Conservation (phyloP, 2,888 invertebrate species). For the Leucophenga maculata region DNA sequence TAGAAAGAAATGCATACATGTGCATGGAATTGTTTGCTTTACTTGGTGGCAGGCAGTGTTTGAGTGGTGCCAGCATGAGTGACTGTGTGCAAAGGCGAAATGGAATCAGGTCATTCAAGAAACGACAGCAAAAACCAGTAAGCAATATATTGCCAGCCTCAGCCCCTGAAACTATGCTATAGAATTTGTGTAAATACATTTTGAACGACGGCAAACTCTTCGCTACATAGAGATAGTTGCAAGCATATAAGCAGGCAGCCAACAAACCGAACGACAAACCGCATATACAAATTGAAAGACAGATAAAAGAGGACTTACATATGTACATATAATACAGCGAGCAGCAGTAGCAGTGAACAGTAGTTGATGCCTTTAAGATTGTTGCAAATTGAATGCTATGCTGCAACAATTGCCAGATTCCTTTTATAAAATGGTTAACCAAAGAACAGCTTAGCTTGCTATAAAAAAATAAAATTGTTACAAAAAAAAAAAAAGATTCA, state of each 20-base stretch:
- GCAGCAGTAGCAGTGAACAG: too few relatives aligned
- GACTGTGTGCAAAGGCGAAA: background rate
- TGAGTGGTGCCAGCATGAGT: slow-evolving; percentile 15
- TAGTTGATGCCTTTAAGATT: too few relatives aligned
- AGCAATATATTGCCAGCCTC: background rate
- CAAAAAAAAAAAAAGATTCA: too few relatives aligned
- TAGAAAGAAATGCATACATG: slow-evolving; percentile 36
- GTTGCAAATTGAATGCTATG: too few relatives aligned
- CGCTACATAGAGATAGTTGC: background rate
- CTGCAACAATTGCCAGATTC: too few relatives aligned
- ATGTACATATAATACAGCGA: background rate
- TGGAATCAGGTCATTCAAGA: slow-evolving; percentile 32
- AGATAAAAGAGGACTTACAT: background rate
- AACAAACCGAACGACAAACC: background rate
- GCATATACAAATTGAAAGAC: background rate
- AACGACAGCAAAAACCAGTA: slow-evolving; percentile 28
- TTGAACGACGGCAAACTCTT: background rate
- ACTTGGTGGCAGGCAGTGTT: background rate
- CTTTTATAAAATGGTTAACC: too few relatives aligned
- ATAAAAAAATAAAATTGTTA: too few relatives aligned
- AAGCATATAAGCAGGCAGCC: background rate
- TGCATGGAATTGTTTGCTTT: slow-evolving; percentile 36
- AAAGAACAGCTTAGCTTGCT: too few relatives aligned
- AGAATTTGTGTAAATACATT: slow-evolving; percentile 45
- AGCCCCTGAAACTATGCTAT: slow-evolving; percentile 30